phyloP scores from a whole-genome alignment of 2,888 invertebrate genomes.

The Noctua pronuba region DNA sequence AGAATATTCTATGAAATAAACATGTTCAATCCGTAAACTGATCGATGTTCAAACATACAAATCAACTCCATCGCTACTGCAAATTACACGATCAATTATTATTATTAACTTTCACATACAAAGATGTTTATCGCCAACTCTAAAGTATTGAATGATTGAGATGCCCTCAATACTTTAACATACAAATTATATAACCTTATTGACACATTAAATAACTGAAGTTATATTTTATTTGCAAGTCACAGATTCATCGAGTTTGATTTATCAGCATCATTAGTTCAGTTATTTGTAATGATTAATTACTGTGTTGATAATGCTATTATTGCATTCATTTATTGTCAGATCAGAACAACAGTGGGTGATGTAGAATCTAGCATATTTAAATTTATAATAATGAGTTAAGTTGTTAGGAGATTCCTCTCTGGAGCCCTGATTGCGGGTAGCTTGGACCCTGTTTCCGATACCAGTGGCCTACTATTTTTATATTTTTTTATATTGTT shows the following conservation, averaged over 20 bases:
- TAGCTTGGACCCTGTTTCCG: no score
- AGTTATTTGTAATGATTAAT: neutral
- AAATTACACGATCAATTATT: conserved; percentile 1
- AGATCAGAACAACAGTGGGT: neutral
- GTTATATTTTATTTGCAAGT: neutral
- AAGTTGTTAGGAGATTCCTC: no score
- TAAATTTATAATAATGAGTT: neutral
- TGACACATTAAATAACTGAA: conserved; percentile 32
- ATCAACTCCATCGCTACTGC: neutral
- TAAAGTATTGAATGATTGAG: conserved; percentile 7
- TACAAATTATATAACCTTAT: conserved; percentile 28
- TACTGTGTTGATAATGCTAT: neutral
- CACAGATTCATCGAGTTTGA: conserved; percentile 4
- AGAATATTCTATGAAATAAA: neutral
- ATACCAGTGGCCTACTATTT: no score
- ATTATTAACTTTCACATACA: conserved; percentile 35
- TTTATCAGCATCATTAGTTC: conserved; percentile 20
- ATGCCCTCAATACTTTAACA: conserved; percentile 34
- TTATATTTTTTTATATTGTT: no score
- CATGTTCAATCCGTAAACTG: neutral
- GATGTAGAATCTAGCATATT: neutral
- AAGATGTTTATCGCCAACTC: conserved; percentile 17
- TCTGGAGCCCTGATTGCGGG: no score
- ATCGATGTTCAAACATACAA: neutral
- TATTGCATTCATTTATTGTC: neutral